phyloP scores from a whole-genome alignment of 2,797 vertebrate genomes.

The Numenius phaeopus region DNA sequence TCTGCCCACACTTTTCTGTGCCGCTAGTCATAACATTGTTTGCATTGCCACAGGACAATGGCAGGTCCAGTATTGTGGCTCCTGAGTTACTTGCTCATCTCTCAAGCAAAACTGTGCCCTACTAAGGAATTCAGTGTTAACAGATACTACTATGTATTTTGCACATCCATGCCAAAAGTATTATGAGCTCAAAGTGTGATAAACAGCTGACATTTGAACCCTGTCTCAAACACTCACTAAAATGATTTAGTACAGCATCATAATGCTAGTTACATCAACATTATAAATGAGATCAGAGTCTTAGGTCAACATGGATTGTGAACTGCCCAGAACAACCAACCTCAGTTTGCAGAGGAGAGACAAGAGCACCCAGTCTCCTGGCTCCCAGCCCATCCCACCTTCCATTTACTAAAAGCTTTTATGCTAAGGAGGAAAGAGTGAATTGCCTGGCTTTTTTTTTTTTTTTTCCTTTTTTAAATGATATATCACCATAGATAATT shows the following conservation, averaged over 20 bases:
- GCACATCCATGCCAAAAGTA: background rate
- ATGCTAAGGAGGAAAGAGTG: background rate
- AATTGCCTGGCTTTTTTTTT: background rate
- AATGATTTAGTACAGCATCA: background rate
- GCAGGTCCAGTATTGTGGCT: background rate
- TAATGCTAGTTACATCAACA: background rate
- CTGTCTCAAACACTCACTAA: background rate
- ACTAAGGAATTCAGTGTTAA: background rate
- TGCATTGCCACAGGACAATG: background rate
- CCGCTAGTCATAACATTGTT: background rate
- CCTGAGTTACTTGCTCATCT: background rate
- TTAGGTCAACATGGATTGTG: background rate
- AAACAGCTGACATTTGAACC: background rate
- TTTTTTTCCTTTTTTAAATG: background rate
- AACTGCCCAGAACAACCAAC: background rate
- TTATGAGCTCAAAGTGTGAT: background rate
- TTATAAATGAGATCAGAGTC: background rate
- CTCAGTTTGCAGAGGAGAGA: background rate
- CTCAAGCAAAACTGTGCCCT: background rate
- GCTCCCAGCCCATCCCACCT: background rate
- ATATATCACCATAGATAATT: background rate
- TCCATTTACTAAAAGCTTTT: background rate
- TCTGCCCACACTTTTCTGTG: background rate
- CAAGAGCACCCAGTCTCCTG: background rate
- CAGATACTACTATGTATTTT: background rate